Conservation (phyloP, 2,888 invertebrate species). For the Drosophila ustulata region DNA sequence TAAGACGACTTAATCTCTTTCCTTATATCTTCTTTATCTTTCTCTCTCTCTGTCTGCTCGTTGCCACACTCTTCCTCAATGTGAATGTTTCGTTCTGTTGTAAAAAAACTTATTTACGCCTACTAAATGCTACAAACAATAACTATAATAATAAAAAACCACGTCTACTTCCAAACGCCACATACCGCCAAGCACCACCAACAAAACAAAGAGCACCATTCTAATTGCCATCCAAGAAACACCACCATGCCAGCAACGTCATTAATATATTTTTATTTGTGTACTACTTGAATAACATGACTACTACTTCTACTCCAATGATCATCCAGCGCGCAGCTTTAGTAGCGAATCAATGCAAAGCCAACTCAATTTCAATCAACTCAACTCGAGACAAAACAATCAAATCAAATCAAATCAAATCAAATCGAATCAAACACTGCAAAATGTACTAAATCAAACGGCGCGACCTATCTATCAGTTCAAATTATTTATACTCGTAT, state of each 20-base stretch:
- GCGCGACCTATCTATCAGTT: conserved; percentile 52
- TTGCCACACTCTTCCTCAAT: not conserved
- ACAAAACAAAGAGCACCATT: conserved; percentile 54
- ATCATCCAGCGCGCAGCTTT: conserved; percentile 55
- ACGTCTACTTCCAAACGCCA: conserved; percentile 41
- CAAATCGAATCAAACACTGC: conserved; percentile 54
- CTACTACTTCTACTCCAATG: conserved; percentile 40
- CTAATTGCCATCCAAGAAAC: conserved; percentile 60
- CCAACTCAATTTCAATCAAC: conserved; percentile 24
- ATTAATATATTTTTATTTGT: conserved; percentile 33
- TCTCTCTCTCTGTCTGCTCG: conserved; percentile 5
- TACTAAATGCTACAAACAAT: conserved; percentile 31
- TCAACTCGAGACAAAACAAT: conserved; percentile 21
- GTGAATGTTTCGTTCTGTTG: conserved; percentile 23
- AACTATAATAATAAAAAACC: conserved; percentile 20
- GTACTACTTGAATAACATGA: conserved; percentile 11
- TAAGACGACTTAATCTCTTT: conserved; percentile 4
- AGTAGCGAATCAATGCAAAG: conserved; percentile 53
- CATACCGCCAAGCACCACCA: conserved; percentile 56
- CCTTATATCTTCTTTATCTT: conserved; percentile 4
- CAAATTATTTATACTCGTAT: conserved; percentile 35
- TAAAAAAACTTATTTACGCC: conserved; percentile 25
- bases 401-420: conserved; percentile 27
- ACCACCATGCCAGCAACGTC: conserved; percentile 51
- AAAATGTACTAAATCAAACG: conserved; percentile 65